phyloP scores from a whole-genome alignment of 30 jellyfish, hydroid and myxozoan species.

The Aurelia coerulea region DNA sequence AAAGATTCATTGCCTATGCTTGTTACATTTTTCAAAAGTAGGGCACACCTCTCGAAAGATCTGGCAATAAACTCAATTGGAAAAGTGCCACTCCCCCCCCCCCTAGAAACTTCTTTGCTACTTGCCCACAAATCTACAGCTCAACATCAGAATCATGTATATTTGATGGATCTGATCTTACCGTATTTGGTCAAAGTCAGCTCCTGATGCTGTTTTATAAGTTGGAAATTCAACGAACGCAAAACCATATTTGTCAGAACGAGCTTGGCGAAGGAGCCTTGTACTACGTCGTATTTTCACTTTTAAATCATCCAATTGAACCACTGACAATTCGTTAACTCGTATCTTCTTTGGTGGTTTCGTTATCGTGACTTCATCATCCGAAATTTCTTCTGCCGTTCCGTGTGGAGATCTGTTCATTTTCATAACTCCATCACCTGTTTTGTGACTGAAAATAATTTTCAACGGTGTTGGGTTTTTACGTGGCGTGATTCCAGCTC shows the following conservation, averaged over 20 bases:
- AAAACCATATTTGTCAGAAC: constrained; percentile 34
- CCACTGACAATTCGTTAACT: constrained; percentile 19
- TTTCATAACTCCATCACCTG: constrained; percentile 20
- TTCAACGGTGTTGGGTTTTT: constrained; percentile 27
- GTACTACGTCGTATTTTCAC: constrained; percentile 54
- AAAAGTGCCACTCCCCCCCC: too few species aligned
- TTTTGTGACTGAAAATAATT: constrained; percentile 20
- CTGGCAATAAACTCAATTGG: too few species aligned
- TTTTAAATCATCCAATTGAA: constrained; percentile 26
- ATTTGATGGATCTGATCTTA: too few species aligned
- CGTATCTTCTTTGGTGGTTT: constrained; percentile 23
- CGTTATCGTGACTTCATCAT: constrained; percentile 11
- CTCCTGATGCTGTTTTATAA: constrained; percentile 24
- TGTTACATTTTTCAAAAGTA: too few species aligned
- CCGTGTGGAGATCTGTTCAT: neutral
- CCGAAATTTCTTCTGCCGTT: neutral
- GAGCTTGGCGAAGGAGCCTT: constrained; percentile 29
- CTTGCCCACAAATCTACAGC: too few species aligned
- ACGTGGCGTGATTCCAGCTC: neutral
- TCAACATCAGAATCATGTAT: too few species aligned
- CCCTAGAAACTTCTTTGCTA: too few species aligned
- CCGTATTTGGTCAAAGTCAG: too few species aligned
- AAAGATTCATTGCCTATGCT: too few species aligned
- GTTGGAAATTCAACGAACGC: constrained; percentile 52
- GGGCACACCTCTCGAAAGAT: too few species aligned